A percentile compares a stretch with the other conserved stretches of the same genome.
Conservation (phyloP, 2,113 vertebrate genomes). For the Actinemys pallida region DNA sequence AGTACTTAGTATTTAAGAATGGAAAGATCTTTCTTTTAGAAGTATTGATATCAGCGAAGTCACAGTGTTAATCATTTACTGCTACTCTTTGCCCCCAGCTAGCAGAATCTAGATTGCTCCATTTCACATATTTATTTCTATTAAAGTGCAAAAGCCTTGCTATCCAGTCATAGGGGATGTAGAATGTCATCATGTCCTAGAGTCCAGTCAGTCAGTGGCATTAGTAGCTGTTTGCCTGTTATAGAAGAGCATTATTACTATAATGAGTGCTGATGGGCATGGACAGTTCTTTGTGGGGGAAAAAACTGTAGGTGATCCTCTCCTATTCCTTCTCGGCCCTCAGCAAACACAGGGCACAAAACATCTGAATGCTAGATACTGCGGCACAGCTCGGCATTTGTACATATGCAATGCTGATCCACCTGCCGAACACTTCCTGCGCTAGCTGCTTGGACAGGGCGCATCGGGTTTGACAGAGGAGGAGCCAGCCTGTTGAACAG, state of each 20-base stretch:
- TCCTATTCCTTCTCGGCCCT: not conserved
- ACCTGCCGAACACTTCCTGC: rapidly evolving
- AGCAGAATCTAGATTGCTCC: not conserved
- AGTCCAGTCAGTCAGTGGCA: not conserved
- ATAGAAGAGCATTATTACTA: not conserved
- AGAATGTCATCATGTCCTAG: not conserved
- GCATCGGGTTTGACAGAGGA: not conserved
- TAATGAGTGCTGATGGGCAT: not conserved
- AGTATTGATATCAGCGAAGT: not conserved
- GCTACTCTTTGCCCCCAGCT: not conserved
- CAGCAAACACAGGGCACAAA: not conserved
- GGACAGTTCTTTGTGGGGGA: not conserved
- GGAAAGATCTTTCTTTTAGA: not conserved
- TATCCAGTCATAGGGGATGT: not conserved
- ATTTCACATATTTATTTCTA: not conserved
- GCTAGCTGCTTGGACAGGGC: not conserved
- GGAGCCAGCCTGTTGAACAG: not conserved
- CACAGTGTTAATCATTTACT: not conserved
- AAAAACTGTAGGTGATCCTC: not conserved
- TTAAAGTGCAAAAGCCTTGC: not conserved
- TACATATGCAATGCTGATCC: rapidly evolving
- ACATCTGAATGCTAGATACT: rapidly evolving
- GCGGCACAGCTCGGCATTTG: not conserved
- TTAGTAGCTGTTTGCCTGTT: not conserved
- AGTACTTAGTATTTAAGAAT: not conserved